phyloP scores from a whole-genome alignment of 2,888 invertebrate genomes.

The Tenthredo scrophulariae region DNA sequence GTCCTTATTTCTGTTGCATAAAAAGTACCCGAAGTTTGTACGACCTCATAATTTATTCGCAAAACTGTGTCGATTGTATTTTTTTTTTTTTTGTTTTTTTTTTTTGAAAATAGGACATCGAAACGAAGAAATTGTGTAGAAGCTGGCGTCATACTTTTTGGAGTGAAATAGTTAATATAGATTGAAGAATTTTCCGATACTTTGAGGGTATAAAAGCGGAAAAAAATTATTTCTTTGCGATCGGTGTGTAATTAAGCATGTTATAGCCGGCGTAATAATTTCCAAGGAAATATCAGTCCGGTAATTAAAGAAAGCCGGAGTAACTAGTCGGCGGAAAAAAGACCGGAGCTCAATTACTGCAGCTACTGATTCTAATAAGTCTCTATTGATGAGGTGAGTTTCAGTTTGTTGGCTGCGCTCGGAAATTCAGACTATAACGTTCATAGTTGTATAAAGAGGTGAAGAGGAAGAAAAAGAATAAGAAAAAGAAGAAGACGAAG shows the following conservation, averaged over 20 bases:
- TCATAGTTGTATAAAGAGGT: constrained; percentile 30
- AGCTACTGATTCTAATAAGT: constrained; percentile 55
- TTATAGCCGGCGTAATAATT: neutral
- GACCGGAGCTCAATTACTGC: constrained; percentile 44
- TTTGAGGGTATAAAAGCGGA: too few species aligned
- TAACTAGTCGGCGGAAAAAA: constrained; percentile 16
- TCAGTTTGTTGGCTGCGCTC: neutral
- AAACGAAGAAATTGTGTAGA: too few species aligned
- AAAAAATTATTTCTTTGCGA: neutral
- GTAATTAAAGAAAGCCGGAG: neutral
- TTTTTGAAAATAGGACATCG: too few species aligned
- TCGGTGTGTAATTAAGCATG: neutral
- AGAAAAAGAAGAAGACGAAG: constrained; percentile 52
- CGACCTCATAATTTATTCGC: too few species aligned
- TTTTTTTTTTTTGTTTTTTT: too few species aligned
- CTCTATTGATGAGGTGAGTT: constrained; percentile 47
- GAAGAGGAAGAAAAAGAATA: constrained; percentile 59
- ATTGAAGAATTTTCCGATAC: too few species aligned
- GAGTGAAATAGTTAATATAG: too few species aligned
- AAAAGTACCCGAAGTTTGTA: too few species aligned
- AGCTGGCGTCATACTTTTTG: too few species aligned
- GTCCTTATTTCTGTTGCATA: too few species aligned
- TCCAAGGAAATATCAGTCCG: neutral
- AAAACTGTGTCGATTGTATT: too few species aligned
- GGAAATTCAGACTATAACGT: constrained; percentile 22